phyloP scores from a whole-genome alignment of 2,797 vertebrate species.

The Borostomias antarcticus region DNA sequence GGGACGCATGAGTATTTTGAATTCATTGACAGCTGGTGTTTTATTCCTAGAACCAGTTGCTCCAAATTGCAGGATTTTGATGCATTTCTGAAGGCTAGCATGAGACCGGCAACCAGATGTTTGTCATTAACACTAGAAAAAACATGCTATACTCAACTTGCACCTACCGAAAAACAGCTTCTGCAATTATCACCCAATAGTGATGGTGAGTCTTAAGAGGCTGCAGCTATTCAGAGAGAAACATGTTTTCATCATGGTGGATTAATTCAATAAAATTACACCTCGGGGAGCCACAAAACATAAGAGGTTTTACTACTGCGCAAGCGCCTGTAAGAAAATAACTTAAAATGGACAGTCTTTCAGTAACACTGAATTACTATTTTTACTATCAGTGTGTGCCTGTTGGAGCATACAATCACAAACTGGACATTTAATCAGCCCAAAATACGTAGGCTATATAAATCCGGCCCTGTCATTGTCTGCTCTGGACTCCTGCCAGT shows the following conservation, averaged over 20 bases:
- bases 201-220: constrained; percentile 8
- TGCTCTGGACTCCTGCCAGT: too few species aligned
- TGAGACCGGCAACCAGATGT: constrained; percentile 63
- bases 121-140: constrained; percentile 53
- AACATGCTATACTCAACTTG: constrained; percentile 24
- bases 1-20: constrained; percentile 18
- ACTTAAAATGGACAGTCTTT: too few species aligned
- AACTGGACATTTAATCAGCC: too few species aligned
- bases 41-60: constrained; percentile 44
- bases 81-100: constrained; percentile 46
- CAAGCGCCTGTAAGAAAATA: neutral
- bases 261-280: neutral
- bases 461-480: too few species aligned
- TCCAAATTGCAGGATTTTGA: constrained; percentile 47
- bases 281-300: neutral
- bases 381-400: too few species aligned
- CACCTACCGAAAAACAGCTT: constrained; percentile 35
- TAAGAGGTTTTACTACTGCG: neutral
- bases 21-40: constrained; percentile 50
- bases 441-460: too few species aligned
- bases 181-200: constrained; percentile 25
- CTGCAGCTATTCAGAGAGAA: neutral
- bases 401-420: too few species aligned
- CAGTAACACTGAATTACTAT: too few species aligned
- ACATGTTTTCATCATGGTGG: neutral